Evolutionary conservation across 2,797 vertebrate genomes (phyloP), one percentile per base, ranked within the genome.

Genomic region (Sparidentex hasta): DNA sequence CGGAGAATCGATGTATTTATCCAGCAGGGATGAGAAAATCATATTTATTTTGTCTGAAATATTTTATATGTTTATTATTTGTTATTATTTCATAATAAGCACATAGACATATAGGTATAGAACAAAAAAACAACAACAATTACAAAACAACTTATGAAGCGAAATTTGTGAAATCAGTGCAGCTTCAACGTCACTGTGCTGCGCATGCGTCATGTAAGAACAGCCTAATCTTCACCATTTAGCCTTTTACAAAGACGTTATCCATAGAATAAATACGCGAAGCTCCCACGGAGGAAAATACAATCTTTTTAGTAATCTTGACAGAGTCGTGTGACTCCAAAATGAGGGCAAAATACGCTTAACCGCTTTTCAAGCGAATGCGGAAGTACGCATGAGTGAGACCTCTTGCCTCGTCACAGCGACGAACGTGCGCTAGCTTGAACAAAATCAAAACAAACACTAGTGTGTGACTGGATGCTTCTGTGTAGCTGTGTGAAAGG

Each of bases 371-470:
- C 0, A 64, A 78, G 59, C 87, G 16, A 91, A 91, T 2, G 50
- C 84, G 91, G 91, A 93, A 92, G 87, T 87, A 23, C 1, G 11
- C 2, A 7, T 0, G 33, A 0, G 3, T 0, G 50, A 61, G 23
- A 0, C 7, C 38, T 90, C 92, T 87, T 16, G 63, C 2, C 9
- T 72, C 11, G 5, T 9, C 9, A 3, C 29, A 17, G 29, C 29
- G 20, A 1, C 18, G 38, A 69, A 72, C 18, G 46, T 20, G 7
- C 43, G 44, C 17, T 69, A 47, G 72, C 21, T 25, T n/a, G 18
- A 57, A 23, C 64, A 74, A 64, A 74, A 74, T 68, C 76, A 73
- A 80, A 87, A 86, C 69, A 91, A 88, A 85, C 76, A 57, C 14
- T 23, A 80, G 44, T 55, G 41, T 54, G 50, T 29, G 46, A 0